Conservation (phyloP, 2,113 vertebrate species). For the Mugil cephalus region DNA sequence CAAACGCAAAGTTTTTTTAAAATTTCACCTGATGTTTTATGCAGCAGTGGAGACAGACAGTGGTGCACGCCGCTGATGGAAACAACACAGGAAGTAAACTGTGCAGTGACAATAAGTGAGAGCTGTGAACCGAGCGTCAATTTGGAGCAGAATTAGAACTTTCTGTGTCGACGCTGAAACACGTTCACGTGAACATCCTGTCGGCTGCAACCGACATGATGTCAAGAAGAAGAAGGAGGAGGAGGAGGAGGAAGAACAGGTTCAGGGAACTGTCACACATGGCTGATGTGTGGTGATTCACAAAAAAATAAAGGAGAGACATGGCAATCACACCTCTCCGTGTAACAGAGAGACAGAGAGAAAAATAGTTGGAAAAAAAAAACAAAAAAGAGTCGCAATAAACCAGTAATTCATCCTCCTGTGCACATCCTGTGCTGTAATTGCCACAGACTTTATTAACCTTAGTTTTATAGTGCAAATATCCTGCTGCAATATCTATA, state of each 20-base stretch:
- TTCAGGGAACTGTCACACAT: too few relatives aligned
- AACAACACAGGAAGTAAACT: constrained; percentile 53
- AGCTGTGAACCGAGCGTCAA: constrained; percentile 13
- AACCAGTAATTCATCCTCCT: too few relatives aligned
- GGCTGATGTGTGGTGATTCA: too few relatives aligned
- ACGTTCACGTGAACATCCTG: background rate
- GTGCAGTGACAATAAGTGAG: constrained; percentile 12
- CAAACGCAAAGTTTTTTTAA: too few relatives aligned
- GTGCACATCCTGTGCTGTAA: too few relatives aligned
- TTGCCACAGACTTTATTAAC: too few relatives aligned
- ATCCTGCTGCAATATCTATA: too few relatives aligned
- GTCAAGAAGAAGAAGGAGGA: background rate
- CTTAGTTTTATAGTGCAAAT: too few relatives aligned
- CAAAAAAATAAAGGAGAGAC: background rate
- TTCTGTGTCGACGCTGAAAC: background rate
- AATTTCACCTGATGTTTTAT: constrained; percentile 17
- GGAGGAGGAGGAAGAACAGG: background rate
- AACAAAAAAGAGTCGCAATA: too few relatives aligned
- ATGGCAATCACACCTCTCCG: constrained; percentile 4
- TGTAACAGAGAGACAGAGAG: background rate
- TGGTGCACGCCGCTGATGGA: constrained; percentile 45
- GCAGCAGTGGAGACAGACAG: constrained; percentile 31
- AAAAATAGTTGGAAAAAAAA: too few relatives aligned
- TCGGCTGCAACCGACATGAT: background rate
- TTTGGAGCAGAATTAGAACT: background rate